Evolutionary conservation across 1,140 invertebrate genomes (phyloP).

Genomic region (Pentalonia nigronervosa): DNA sequence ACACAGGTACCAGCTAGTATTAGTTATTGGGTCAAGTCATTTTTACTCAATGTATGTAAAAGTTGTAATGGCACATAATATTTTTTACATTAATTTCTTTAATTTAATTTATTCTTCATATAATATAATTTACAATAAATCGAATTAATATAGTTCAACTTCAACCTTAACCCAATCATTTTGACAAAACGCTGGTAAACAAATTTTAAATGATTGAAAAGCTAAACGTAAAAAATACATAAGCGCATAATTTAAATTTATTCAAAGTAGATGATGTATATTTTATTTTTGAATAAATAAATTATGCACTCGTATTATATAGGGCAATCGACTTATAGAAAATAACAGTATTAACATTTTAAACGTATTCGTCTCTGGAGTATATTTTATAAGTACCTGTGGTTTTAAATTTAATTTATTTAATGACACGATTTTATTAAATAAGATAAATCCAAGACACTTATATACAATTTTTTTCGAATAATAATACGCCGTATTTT

Average conservation of each 20-base stretch:
- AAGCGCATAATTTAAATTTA: not conserved
- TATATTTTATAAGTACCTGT: not conserved
- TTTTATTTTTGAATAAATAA: not conserved
- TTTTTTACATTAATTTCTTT: not conserved
- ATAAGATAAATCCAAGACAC: not conserved
- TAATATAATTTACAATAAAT: not conserved
- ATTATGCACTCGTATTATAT: not conserved
- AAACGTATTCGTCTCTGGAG: not conserved
- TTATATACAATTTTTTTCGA: too few species aligned
- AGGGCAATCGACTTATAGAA: not conserved
- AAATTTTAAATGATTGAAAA: not conserved
- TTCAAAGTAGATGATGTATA: not conserved
- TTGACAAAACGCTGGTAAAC: not conserved
- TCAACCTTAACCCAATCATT: slow-evolving; percentile 16
- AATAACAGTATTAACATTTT: not conserved
- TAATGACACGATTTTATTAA: not conserved
- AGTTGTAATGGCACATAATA: not conserved
- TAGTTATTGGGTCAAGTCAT: not conserved
- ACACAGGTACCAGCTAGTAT: not conserved
- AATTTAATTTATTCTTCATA: not conserved
- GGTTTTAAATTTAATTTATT: not conserved
- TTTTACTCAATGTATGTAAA: not conserved
- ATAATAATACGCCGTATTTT: too few species aligned
- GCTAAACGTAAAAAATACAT: not conserved
- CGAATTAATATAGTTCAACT: not conserved